These are phyloP conservation scores for Apamea anceps DNA, from an alignment of 2,888 invertebrate species.

Conservation along the genomic window DNA sequence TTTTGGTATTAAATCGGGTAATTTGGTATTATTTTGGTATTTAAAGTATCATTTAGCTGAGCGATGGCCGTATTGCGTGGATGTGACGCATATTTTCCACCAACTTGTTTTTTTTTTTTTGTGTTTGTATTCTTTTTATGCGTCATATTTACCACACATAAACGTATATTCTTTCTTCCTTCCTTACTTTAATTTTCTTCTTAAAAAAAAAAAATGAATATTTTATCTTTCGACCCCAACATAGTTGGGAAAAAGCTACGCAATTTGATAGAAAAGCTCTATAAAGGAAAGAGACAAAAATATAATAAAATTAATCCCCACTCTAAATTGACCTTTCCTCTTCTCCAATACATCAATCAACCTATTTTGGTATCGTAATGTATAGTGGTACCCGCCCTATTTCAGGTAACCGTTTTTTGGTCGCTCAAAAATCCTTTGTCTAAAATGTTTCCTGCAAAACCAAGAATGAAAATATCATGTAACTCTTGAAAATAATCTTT, in stretches of 20 bases:
- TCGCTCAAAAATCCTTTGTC: slow-evolving; percentile 4
- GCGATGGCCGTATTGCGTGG: too few relatives aligned
- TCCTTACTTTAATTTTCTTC: too few relatives aligned
- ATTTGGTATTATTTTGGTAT: too few relatives aligned
- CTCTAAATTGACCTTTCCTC: background rate
- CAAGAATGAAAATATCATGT: slow-evolving; percentile 18
- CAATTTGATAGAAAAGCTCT: background rate
- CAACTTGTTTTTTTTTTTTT: too few relatives aligned
- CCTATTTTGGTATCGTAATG: background rate
- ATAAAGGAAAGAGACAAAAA: background rate
- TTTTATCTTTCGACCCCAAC: background rate
- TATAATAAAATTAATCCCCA: background rate
- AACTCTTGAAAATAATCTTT: slow-evolving; percentile 29
- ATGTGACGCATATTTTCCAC: too few relatives aligned
- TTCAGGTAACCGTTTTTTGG: background rate
- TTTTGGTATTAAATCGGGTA: background rate
- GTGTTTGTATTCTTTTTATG: too few relatives aligned
- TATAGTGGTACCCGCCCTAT: background rate
- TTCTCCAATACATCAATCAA: slow-evolving; percentile 6
- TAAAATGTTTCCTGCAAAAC: background rate
- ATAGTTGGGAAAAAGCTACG: background rate
- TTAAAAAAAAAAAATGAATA: background rate
- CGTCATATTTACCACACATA: too few relatives aligned
- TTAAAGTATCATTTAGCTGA: too few relatives aligned
- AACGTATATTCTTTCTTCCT: too few relatives aligned